phyloP scores from a whole-genome alignment of 2,113 vertebrate species.

The Etheostoma spectabile region DNA sequence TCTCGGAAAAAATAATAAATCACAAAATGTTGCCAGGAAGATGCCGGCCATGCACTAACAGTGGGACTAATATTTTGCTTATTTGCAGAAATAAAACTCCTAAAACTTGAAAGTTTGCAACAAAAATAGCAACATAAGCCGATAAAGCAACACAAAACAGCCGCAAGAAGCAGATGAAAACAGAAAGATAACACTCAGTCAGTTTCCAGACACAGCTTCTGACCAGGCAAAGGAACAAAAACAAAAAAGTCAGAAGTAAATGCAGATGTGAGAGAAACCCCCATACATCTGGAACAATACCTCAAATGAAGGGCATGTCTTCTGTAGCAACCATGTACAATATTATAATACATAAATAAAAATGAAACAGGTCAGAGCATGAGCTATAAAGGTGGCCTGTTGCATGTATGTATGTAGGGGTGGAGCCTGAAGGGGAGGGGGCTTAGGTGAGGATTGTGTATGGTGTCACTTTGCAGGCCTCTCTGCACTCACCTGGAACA shows the following conservation, averaged over 20 bases:
- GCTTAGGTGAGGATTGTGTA: constrained; percentile 54
- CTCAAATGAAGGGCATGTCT: background rate
- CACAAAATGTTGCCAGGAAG: background rate
- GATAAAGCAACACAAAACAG: background rate
- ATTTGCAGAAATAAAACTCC: background rate
- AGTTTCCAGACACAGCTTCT: background rate
- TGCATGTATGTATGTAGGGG: constrained; percentile 47
- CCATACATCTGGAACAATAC: background rate
- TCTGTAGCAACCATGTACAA: background rate
- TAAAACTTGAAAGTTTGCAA: background rate
- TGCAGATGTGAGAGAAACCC: background rate
- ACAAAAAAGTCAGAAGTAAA: background rate
- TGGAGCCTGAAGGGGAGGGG: constrained; percentile 46
- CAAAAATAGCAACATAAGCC: background rate
- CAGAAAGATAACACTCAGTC: background rate
- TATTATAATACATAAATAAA: background rate
- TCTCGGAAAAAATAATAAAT: background rate
- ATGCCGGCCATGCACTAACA: too few species aligned
- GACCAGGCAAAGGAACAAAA: background rate
- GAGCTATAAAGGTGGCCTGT: constrained; percentile 59
- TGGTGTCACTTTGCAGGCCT: constrained; percentile 81
- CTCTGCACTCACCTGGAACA: constrained; percentile 87
- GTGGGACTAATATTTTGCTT: background rate
- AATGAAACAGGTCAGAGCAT: constrained; percentile 50
- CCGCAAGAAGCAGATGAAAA: background rate